Percentiles rank a stretch among this genome's conserved stretches.
These are phyloP conservation scores for Leucophenga montana DNA, from an alignment of 2,888 invertebrate species.

Conservation along the genomic window DNA sequence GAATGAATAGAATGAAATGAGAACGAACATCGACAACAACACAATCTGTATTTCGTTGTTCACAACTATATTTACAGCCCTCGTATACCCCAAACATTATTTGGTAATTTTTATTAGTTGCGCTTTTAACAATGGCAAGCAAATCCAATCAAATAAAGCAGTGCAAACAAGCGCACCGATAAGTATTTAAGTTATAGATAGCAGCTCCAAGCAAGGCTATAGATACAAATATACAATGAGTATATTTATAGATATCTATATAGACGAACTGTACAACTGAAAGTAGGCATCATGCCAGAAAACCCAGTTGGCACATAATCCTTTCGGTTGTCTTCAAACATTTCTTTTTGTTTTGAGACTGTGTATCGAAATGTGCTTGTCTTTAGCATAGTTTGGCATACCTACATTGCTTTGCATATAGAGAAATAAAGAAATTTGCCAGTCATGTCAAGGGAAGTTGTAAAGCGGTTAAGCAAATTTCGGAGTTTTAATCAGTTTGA, in stretches of 20 bases:
- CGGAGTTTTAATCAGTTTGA: no score
- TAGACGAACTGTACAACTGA: not conserved
- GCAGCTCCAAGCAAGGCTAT: not conserved
- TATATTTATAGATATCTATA: not conserved
- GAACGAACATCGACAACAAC: no score
- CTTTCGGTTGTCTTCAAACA: conserved; percentile 43
- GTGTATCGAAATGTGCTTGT: not conserved
- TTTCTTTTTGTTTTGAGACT: not conserved
- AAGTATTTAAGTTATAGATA: no score
- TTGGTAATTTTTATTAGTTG: conserved; percentile 56
- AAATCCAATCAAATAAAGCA: conserved; percentile 43
- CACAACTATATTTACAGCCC: no score
- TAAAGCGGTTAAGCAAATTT: no score
- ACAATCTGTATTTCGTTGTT: no score
- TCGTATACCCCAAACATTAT: no score
- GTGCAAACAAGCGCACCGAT: not conserved
- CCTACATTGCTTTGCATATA: conserved; percentile 47
- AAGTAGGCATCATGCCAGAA: conserved; percentile 43
- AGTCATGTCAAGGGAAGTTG: no score
- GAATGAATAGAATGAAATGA: no score
- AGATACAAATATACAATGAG: conserved; percentile 13
- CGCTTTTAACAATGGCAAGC: conserved; percentile 49
- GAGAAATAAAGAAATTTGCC: no score
- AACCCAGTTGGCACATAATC: conserved; percentile 57
- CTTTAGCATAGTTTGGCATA: no score